Evolutionary conservation across 1,140 invertebrate species (phyloP), one percentile per base, ranked within the genome.

Genomic region (Megathymus violae): DNA sequence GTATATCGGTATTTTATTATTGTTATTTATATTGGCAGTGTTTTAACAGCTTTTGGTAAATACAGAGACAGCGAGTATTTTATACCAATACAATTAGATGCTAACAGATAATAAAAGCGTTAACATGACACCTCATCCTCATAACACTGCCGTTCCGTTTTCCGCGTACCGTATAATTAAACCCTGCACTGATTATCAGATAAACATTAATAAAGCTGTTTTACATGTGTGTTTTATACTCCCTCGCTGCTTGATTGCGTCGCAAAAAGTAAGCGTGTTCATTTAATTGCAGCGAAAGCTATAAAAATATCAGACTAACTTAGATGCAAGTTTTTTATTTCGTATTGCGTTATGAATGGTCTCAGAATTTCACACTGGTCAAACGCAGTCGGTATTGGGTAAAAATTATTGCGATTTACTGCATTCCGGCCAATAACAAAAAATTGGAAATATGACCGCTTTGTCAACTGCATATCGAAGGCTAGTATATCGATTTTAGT

Each of bases 191-290:
- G 13, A 13, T 47, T 13, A 51, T 38, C 14, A 14, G 15, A 34
- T 34, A 51, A 51, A 40, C 27, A 51, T 51, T 15, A 11, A 38
- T 16, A 4, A 34, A 48, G 31, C 16, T 51, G 16, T 31, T 27
- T 31, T 31, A 31, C 27, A 31, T 31, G 27, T 31, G 7, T 9
- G 7, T 22, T 22, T 5, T 51, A 36, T 11, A 9, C 13, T 25
- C 4, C 1, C 4, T 46, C 25, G 9, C 16, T 58, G 66, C 40
- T 50, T 62, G 31, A 70, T 50, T 50, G 65, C 44, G 13, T 27
- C 46, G 46, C 46, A 74, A 74, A 74, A 71, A 71, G 41, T 14
- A 61, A 40, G 60, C 65, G 69, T 66, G 64, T 43, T 25, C 38
- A 63, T 19, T 56, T 59, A 62, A 61, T 64, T 40, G 44, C 36